Percentiles rank a stretch among this genome's conserved stretches.
phyloP scores from a whole-genome alignment of 1,140 invertebrate genomes.

The Hylaeus anthracinus region DNA sequence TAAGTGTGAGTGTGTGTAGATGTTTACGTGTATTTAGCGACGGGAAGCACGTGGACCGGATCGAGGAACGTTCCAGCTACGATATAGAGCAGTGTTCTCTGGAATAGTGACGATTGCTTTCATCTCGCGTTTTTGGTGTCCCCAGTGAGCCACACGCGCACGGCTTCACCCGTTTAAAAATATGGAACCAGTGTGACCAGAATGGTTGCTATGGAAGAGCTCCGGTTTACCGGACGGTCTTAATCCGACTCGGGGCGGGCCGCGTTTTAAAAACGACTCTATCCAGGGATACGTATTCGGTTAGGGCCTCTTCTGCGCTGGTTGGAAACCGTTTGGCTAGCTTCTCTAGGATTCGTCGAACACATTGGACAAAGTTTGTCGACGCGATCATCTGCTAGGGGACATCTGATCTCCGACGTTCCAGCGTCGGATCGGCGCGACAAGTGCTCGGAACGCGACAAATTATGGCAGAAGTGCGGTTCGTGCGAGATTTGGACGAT shows the following conservation, averaged over 20 bases:
- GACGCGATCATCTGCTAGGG: background rate
- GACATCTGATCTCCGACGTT: background rate
- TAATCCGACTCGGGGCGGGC: conserved; percentile 72
- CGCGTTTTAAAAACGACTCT: conserved; percentile 18
- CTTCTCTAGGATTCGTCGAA: conserved; percentile 9
- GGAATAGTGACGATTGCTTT: conserved; percentile 19
- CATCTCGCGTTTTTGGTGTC: conserved; percentile 64
- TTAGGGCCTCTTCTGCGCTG: conserved; percentile 14
- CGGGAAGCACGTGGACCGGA: conserved; percentile 31
- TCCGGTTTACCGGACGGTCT: conserved; percentile 77
- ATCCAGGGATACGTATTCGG: background rate
- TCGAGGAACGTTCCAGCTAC: conserved; percentile 37
- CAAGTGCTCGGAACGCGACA: too few species aligned
- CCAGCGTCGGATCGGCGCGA: too few species aligned
- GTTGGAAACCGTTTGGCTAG: background rate
- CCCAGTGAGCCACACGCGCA: conserved; percentile 78
- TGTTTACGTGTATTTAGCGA: background rate
- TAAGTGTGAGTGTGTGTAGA: background rate
- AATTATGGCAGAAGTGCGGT: too few species aligned
- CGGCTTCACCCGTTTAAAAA: conserved; percentile 77
- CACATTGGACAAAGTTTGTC: background rate
- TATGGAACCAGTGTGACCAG: conserved; percentile 82
- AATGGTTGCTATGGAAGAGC: conserved; percentile 82
- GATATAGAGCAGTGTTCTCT: conserved; percentile 36
- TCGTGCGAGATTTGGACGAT: too few species aligned